These are phyloP conservation scores for Rotaria macrura DNA, from an alignment of 2,888 invertebrate species.

Conservation along the genomic window DNA sequence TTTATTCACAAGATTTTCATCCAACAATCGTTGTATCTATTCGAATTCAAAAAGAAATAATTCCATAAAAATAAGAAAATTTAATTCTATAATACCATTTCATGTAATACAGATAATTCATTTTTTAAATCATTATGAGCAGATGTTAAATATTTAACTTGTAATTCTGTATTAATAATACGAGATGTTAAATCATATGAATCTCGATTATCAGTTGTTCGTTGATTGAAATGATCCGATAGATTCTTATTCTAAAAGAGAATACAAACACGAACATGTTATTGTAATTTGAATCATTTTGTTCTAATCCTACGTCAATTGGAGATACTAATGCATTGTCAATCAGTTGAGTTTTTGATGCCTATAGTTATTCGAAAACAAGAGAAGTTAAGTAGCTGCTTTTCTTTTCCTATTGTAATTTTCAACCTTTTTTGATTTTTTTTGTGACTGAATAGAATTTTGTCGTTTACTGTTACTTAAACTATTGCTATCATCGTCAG, in stretches of 20 bases:
- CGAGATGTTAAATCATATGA: background rate
- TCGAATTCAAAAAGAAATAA: background rate
- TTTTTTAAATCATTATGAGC: constrained; percentile 2
- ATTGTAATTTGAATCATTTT: too few relatives aligned
- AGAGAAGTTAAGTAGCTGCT: too few relatives aligned
- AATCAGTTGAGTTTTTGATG: too few relatives aligned
- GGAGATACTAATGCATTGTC: too few relatives aligned
- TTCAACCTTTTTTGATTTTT: background rate
- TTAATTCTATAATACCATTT: background rate
- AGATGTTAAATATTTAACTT: background rate
- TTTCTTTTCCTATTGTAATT: background rate
- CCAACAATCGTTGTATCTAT: background rate
- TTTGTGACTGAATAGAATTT: background rate
- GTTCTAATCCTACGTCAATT: too few relatives aligned
- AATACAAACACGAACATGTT: too few relatives aligned
- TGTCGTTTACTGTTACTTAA: background rate
- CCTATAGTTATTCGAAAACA: too few relatives aligned
- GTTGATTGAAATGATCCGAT: background rate
- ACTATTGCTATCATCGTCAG: constrained; percentile 67
- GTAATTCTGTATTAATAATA: background rate
- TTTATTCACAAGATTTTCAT: constrained; percentile 15
- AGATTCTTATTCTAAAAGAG: background rate
- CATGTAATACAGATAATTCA: constrained; percentile 7
- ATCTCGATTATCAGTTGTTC: background rate
- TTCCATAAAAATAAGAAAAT: background rate